phyloP scores from a whole-genome alignment of 2,797 vertebrate genomes.

The Thunnus albacares region DNA sequence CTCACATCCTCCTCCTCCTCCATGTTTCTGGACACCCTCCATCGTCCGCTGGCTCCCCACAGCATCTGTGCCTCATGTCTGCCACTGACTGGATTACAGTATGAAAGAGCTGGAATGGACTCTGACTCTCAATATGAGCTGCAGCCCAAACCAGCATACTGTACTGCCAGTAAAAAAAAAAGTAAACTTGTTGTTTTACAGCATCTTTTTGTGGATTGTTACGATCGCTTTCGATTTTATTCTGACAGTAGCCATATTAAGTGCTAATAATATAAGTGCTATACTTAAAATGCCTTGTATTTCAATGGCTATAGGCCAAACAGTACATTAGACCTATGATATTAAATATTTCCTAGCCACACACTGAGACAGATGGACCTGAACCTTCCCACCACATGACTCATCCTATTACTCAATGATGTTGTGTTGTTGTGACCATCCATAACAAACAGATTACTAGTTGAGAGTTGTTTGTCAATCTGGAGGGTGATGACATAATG shows the following conservation, averaged over 20 bases:
- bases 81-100: conserved; percentile 79
- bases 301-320: conserved; percentile 32
- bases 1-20: conserved; percentile 68
- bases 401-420: conserved; percentile 83
- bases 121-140: conserved; percentile 50
- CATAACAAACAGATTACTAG: conserved; percentile 81
- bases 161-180: conserved; percentile 39
- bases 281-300: conserved; percentile 23
- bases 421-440: conserved; percentile 85
- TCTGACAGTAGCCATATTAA: conserved; percentile 46
- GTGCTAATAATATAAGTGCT: conserved; percentile 21
- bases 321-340: conserved; percentile 28
- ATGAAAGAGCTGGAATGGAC: conserved; percentile 66
- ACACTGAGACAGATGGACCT: conserved; percentile 80
- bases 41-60: conserved; percentile 76
- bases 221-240: conserved; percentile 35
- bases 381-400: conserved; percentile 82
- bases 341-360: conserved; percentile 62
- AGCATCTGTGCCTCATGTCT: conserved; percentile 84
- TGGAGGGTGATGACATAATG: conserved; percentile 82
- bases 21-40: conserved; percentile 82
- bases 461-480: conserved; percentile 79
- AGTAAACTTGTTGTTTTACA: conserved; percentile 64
- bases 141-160: conserved; percentile 61
- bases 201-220: conserved; percentile 63